Percentiles rank a stretch among this genome's conserved stretches.
Conservation (phyloP, 2,888 invertebrate genomes). For the Spilarctia lutea region DNA sequence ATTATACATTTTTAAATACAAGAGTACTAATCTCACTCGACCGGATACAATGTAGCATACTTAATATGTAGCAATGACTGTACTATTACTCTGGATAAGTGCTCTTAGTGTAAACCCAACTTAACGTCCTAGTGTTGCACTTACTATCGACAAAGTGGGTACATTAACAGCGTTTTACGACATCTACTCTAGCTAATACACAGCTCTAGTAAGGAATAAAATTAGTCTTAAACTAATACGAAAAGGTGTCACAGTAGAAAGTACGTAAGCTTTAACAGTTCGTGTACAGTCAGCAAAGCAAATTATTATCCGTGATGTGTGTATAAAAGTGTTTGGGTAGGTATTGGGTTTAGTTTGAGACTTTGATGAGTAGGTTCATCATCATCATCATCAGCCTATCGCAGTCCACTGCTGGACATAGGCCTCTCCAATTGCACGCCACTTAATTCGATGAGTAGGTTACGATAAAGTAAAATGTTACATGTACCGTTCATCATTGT, state of each 20-base stretch:
- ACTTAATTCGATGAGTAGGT: background rate
- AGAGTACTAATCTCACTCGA: background rate
- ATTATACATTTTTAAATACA: background rate
- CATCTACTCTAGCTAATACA: slow-evolving; percentile 40
- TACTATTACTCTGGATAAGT: slow-evolving; percentile 11
- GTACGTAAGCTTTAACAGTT: slow-evolving; percentile 5
- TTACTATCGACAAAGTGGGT: slow-evolving; percentile 40
- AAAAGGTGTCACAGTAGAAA: slow-evolving; percentile 22
- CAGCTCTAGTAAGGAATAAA: slow-evolving; percentile 31
- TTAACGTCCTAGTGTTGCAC: slow-evolving; percentile 34
- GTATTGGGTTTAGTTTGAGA: background rate
- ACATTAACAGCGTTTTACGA: slow-evolving; percentile 48
- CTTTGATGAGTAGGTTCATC: background rate
- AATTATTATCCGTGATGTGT: background rate
- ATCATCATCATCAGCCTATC: no score
- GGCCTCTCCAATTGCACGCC: no score
- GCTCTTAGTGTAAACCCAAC: slow-evolving; percentile 30
- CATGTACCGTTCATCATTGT: background rate
- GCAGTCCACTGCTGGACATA: no score
- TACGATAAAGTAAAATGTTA: background rate
- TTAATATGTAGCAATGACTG: slow-evolving; percentile 3
- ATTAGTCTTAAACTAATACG: slow-evolving; percentile 33
- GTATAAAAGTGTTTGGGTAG: no score
- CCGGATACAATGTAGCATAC: background rate
- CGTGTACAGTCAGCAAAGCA: background rate